These are phyloP conservation scores for Drosophila fulvimacula DNA, from an alignment of 2,888 invertebrate genomes.

Conservation along the genomic window DNA sequence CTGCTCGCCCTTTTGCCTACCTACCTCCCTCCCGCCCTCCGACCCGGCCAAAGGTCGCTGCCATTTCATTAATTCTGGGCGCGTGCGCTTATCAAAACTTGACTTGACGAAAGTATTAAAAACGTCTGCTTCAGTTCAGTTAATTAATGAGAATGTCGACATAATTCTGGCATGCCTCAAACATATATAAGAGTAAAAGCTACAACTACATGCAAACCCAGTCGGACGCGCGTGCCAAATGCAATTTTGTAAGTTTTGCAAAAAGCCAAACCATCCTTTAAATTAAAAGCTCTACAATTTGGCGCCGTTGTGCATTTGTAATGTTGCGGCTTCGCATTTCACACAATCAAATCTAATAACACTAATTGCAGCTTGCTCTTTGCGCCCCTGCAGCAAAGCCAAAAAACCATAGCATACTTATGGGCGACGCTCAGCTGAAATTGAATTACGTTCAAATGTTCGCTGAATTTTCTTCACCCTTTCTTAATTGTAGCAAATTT, in stretches of 20 bases:
- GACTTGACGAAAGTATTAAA: constrained; percentile 52
- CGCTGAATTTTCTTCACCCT: background rate
- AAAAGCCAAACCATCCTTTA: constrained; percentile 8
- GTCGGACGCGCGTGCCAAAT: constrained; percentile 1
- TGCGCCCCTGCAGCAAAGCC: background rate
- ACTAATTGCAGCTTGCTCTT: constrained; percentile 50
- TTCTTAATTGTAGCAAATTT: background rate
- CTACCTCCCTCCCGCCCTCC: too few relatives aligned
- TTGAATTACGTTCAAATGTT: background rate
- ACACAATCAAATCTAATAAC: constrained; percentile 51
- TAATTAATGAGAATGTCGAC: constrained; percentile 62
- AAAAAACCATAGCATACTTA: constrained; percentile 27
- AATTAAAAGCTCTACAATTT: constrained; percentile 25
- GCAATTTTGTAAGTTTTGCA: background rate
- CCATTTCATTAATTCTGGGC: constrained; percentile 67
- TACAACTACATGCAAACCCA: background rate
- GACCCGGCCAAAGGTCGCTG: constrained; percentile 23
- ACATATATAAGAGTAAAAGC: constrained; percentile 7
- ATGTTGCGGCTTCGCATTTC: constrained; percentile 38
- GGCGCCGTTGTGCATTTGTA: constrained; percentile 2
- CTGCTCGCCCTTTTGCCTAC: constrained; percentile 2
- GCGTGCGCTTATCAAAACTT: constrained; percentile 64
- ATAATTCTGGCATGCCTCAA: constrained; percentile 35
- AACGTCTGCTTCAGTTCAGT: constrained; percentile 53
- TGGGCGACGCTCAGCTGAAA: constrained; percentile 1